Base-by-base conservation (phyloP, 2,113 vertebrate genomes). In the Meles meles region DNA sequence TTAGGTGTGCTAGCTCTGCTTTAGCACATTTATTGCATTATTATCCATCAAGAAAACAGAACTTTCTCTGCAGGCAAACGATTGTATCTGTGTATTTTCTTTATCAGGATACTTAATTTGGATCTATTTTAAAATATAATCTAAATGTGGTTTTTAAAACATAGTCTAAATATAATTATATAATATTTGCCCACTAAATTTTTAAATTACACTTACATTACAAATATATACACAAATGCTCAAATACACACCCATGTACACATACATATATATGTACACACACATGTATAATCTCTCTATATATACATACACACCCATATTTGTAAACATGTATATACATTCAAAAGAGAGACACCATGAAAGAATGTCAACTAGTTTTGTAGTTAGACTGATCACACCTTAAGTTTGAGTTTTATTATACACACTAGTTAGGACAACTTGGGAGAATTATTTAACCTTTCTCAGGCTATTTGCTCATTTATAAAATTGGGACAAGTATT, bases 11-110 rank as follows among this genome's bases (percentile, higher is more conserved):
- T 96, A 71, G 90, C 88, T 95, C 71, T 87, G 79, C 49, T n/a
- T 90, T 67, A 79, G 74, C 55, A 52, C 80, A 84, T 77, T 96
- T 86, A 96, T 80, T 96, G 72, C 37, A 91, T 96, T 96, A 86
- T 96, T 96, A 71, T 95, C 86, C n/a, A 90, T 47, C 76, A 95
- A 95, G 79, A 95, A 97, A 96, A 93, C 71, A 95, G 80, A 97
- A 95, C 61, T 97, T 95, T 34, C 37, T 96, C 71, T 86, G 85
- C 82, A 95, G 82, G 90, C 63, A 95, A 95, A 93, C 65, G 63
- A 37, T 93, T 94, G 52, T 88, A 71, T 63, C 65, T 85, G 37
- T 93, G 42, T 88, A 72, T 96, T 94, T 95, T 87, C 80, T 90
- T 96, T 93, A 87, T 67, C 34, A 79, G 83, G n/a, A 92, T 94